A percentile compares a stretch with the other conserved stretches of the same genome.
Evolutionary conservation across 2,113 vertebrate species (phyloP).

Genomic region (Phoxinus phoxinus): DNA sequence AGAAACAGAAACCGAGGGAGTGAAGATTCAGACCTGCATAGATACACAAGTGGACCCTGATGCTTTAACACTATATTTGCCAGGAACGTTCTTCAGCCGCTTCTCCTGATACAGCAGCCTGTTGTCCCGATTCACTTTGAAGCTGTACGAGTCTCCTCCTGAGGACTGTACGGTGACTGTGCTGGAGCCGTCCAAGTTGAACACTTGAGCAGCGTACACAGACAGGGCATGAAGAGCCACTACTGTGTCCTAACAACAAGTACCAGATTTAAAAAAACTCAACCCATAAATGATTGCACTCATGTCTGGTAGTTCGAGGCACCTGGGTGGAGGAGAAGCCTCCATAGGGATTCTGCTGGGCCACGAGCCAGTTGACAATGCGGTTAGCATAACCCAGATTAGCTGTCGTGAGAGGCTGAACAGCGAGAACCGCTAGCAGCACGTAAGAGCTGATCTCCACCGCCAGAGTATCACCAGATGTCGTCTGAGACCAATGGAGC

Average conservation of each 20-base stretch:
- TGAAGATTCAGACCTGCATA: slow-evolving; percentile 72
- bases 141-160: slow-evolving; percentile 59
- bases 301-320: no score
- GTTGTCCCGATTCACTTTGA: slow-evolving; percentile 76
- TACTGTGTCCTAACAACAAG: slow-evolving; percentile 60
- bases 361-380: no score
- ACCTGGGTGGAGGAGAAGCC: no score
- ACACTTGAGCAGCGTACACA: slow-evolving; percentile 67
- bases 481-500: slow-evolving; percentile 40
- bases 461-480: no score
- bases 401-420: no score
- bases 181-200: slow-evolving; percentile 55
- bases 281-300: no score
- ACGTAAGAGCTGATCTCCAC: no score
- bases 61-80: slow-evolving; percentile 65
- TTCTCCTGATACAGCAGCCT: slow-evolving; percentile 70
- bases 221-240: slow-evolving; percentile 72
- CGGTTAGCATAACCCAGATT: no score
- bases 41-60: slow-evolving; percentile 74
- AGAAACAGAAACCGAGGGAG: no score
- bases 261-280: background rate
- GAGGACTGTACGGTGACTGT: slow-evolving; percentile 63
- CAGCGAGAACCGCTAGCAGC: no score
- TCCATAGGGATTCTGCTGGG: no score
- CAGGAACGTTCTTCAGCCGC: slow-evolving; percentile 65